phyloP scores from a whole-genome alignment of 2,888 invertebrate species.

The Aricia artaxerxes region DNA sequence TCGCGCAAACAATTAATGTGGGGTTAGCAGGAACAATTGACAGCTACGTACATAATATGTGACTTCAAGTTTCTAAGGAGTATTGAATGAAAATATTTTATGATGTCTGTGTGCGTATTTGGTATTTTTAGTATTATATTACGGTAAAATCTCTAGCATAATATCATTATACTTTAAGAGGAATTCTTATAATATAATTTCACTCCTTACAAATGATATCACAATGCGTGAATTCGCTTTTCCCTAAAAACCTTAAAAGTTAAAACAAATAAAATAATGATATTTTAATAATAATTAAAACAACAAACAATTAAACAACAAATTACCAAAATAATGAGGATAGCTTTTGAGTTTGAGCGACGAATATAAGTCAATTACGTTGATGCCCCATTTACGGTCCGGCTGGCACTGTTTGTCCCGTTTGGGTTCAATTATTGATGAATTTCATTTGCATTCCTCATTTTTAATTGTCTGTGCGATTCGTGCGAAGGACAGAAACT shows the following conservation, averaged over 20 bases:
- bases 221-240: too few species aligned
- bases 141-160: too few species aligned
- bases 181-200: too few species aligned
- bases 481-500: too few species aligned
- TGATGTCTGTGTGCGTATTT: too few species aligned
- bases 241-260: background rate
- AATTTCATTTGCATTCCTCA: slow-evolving; percentile 9
- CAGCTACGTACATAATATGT: background rate
- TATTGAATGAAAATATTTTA: too few species aligned
- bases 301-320: background rate
- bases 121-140: too few species aligned
- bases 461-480: background rate
- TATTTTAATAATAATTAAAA: background rate
- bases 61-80: too few species aligned
- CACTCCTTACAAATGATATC: too few species aligned
- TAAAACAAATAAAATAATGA: background rate
- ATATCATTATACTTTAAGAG: too few species aligned
- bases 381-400: background rate
- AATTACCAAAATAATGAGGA: background rate
- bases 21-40: background rate
- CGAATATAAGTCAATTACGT: slow-evolving; percentile 14
- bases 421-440: slow-evolving; percentile 9
- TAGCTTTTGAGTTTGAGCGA: slow-evolving; percentile 2
- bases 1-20: background rate
- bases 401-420: background rate